A percentile compares a stretch with the other conserved stretches of the same genome.
phyloP scores from a whole-genome alignment of 37 sponge, comb jelly and placozoan genomes.

The Eunapius fragilis region DNA sequence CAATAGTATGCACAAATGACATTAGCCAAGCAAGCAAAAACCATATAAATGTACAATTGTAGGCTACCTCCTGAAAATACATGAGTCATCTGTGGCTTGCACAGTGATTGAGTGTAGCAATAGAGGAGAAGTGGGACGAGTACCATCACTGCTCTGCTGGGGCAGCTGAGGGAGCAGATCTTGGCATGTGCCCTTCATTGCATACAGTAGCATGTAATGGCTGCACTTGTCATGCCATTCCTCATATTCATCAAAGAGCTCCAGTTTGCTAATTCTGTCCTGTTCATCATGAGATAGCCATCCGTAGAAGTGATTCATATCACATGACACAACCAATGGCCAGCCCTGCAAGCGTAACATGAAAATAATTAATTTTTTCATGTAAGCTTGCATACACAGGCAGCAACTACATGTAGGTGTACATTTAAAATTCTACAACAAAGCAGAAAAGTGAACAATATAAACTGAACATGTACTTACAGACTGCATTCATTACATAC shows the following conservation, averaged over 20 bases:
- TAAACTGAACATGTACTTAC: too few species aligned
- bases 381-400: not conserved
- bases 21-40: too few species aligned
- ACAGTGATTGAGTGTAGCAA: not conserved
- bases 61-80: not conserved
- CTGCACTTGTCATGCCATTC: conserved; percentile 86
- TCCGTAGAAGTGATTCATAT: conserved; percentile 78
- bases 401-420: not conserved
- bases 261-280: conserved; percentile 40
- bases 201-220: conserved; percentile 75
- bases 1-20: too few species aligned
- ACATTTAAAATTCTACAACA: too few species aligned
- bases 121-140: not conserved
- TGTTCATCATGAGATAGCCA: conserved; percentile 36
- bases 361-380: not conserved
- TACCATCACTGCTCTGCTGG: not conserved
- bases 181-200: conserved; percentile 3
- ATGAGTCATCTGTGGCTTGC: not conserved
- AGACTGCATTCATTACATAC: conserved; percentile 14
- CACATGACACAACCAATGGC: conserved; percentile 30
- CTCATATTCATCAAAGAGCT: conserved; percentile 91
- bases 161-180: not conserved
- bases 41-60: not conserved
- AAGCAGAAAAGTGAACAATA: too few species aligned
- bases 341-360: conserved; percentile 56